Evolutionary conservation across 2,888 invertebrate species (phyloP).

Genomic region (Odontomyia ornata): DNA sequence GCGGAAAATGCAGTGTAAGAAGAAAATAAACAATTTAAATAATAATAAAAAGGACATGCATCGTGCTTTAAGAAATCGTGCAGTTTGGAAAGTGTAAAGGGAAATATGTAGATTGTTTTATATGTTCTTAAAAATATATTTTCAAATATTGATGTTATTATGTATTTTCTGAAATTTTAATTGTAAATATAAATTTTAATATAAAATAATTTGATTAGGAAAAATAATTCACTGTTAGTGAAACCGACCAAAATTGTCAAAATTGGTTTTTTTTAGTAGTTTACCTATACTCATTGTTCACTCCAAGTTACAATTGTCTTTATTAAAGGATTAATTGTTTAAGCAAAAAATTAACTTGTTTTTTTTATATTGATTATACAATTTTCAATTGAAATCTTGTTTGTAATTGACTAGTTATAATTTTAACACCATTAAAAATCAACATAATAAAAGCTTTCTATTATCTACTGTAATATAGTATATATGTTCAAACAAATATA

Average conservation of each 20-base stretch:
- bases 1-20: too few relatives aligned
- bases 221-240: conserved; percentile 26
- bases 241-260: conserved; percentile 43
- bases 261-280: not conserved
- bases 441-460: not conserved
- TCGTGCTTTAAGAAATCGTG: not conserved
- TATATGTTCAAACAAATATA: not conserved
- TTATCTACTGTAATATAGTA: not conserved
- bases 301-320: not conserved
- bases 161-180: not conserved
- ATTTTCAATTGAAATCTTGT: not conserved
- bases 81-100: not conserved
- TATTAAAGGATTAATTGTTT: not conserved
- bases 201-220: not conserved
- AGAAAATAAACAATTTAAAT: not conserved
- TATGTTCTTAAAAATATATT: not conserved
- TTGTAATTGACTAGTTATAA: not conserved
- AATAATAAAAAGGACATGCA: conserved; percentile 20
- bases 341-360: too few relatives aligned
- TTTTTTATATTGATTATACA: not conserved
- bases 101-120: not conserved
- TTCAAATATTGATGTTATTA: conserved; percentile 17
- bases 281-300: not conserved
- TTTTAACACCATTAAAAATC: not conserved
- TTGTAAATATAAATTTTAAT: too few relatives aligned